Evolutionary conservation across 1,140 invertebrate species (phyloP).

Genomic region (Cydia strobilella): DNA sequence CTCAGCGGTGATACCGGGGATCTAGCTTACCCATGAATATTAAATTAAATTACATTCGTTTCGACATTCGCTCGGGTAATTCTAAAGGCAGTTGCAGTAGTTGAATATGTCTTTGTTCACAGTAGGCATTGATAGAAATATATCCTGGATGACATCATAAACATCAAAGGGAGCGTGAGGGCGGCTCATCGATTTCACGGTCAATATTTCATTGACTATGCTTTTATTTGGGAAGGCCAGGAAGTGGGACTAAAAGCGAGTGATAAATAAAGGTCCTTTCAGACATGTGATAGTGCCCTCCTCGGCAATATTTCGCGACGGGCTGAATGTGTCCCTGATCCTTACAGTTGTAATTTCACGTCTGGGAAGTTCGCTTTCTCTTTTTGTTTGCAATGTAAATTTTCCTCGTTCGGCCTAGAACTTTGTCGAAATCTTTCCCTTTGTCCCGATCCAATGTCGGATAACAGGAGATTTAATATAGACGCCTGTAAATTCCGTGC

Average conservation of each 20-base stretch:
- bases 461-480: conserved; percentile 68
- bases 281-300: conserved; percentile 28
- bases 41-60: conserved; percentile 47
- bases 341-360: conserved; percentile 60
- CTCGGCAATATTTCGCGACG: conserved; percentile 44
- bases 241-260: conserved; percentile 43
- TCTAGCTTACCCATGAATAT: conserved; percentile 45
- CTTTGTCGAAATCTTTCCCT: conserved; percentile 57
- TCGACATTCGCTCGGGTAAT: conserved; percentile 34
- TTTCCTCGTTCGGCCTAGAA: conserved; percentile 60
- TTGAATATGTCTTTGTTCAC: conserved; percentile 10
- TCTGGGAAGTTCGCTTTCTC: conserved; percentile 61
- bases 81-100: conserved; percentile 26
- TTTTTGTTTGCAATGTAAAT: conserved; percentile 72
- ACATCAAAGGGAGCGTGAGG: conserved; percentile 17
- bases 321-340: conserved; percentile 46
- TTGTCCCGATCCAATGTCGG: conserved; percentile 63
- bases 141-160: conserved; percentile 7
- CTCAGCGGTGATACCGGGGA: conserved; percentile 39
- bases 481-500: conserved; percentile 48
- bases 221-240: conserved; percentile 42
- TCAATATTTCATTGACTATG: conserved; percentile 39
- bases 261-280: conserved; percentile 50
- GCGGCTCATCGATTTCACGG: conserved; percentile 27
- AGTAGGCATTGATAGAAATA: not conserved